These are phyloP conservation scores for Chaetogeoica ovagalla DNA, from an alignment of 2,888 invertebrate species.

Conservation along the genomic window DNA sequence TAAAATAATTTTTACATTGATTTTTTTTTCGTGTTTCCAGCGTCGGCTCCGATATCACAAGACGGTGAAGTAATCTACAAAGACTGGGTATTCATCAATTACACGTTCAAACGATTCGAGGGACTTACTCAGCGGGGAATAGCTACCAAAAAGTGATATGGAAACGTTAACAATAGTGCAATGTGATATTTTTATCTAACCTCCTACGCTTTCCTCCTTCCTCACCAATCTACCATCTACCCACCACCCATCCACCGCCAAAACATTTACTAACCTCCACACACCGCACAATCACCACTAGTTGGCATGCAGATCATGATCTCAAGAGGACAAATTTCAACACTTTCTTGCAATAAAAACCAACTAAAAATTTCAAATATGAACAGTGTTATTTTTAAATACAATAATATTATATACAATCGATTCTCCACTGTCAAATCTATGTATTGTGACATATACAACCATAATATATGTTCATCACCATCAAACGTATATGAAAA, in stretches of 20 bases:
- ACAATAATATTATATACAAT: too few relatives aligned
- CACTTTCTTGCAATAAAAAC: too few relatives aligned
- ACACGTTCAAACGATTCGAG: slow-evolving; percentile 99
- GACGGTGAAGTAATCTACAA: slow-evolving; percentile 86
- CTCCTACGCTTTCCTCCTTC: slow-evolving; percentile 31
- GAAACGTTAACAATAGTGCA: slow-evolving; percentile 41
- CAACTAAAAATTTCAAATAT: background rate
- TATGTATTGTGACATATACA: too few relatives aligned
- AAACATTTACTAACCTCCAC: background rate
- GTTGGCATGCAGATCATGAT: slow-evolving; percentile 46
- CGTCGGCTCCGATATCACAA: slow-evolving; percentile 83
- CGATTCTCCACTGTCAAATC: too few relatives aligned
- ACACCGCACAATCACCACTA: background rate
- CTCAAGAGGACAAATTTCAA: slow-evolving; percentile 31
- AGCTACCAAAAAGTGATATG: slow-evolving; percentile 73
- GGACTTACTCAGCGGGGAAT: slow-evolving; percentile 89
- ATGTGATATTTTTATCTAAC: slow-evolving; percentile 51
- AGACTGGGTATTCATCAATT: slow-evolving; percentile 99
- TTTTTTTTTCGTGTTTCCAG: slow-evolving; percentile 62
- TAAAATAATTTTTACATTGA: background rate
- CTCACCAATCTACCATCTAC: background rate
- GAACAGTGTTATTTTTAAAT: too few relatives aligned
- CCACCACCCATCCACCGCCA: background rate
- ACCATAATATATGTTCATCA: too few relatives aligned
- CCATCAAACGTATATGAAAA: too few relatives aligned